Evolutionary conservation across 2,113 vertebrate species (phyloP), one percentile per base, ranked within the genome.

Genomic region (Stercorarius parasiticus): DNA sequence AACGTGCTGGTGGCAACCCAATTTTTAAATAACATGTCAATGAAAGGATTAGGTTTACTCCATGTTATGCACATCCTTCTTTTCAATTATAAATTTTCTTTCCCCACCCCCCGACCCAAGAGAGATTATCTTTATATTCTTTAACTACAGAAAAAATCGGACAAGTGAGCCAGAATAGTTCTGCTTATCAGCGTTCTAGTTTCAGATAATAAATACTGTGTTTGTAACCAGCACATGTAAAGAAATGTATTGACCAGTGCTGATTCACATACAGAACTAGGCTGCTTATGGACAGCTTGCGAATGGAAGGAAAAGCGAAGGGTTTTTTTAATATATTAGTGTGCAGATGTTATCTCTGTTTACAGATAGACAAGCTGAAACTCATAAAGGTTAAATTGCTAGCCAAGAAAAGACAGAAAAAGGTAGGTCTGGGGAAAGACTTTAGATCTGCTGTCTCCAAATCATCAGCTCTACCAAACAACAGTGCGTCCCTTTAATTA

Each of bases 291-390:
- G 72, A 25, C 67, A 86, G 70, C 40, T 85, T 79, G 77, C 47
- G 58, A 95, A 82, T 38, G 43, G 62, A 85, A 85, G 38, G 34
- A 85, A 86, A 85, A 76, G 34, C 29, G 42, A 71, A 59, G 12
- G 18, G 42, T 71, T 93, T 83, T 13, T 87, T 82, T 73, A 72
- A 62, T 38, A 32, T 53, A 42, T 55, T 69, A 61, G 52, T 43
- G n/a, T 38, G 56, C 38, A 94, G 78, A 50, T 93, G 15, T 73
- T 95, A 77, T 90, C 49, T 87, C 65, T 91, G 8, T 92, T 95
- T 92, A 94, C 32, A 55, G 66, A 65, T 1, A 79, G 65, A 45
- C 40, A 79, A 76, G 45, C 49, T 91, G 72, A 93, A 93, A 47
- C 36, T 40, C 73, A 59, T 67, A 66, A 82, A 86, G 22, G 36